A percentile compares a stretch with the other conserved stretches of the same genome.
Evolutionary conservation across 2,888 invertebrate species (phyloP).

Genomic region (Agrotis clavis): DNA sequence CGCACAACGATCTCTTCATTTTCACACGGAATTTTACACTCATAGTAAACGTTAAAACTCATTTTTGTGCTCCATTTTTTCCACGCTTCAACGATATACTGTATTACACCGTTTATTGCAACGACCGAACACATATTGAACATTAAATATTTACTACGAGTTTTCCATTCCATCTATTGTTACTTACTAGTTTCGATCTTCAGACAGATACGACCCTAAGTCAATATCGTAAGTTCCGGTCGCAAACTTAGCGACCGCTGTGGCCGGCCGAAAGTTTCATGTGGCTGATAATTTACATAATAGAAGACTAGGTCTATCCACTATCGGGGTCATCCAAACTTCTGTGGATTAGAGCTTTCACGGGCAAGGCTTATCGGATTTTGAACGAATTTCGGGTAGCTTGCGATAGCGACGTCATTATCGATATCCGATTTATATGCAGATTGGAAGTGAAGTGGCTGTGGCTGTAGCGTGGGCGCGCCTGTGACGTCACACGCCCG

Average conservation of each 20-base stretch:
- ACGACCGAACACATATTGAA: constrained; percentile 51
- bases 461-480: constrained; percentile 72
- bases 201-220: constrained; percentile 81
- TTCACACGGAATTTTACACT: constrained; percentile 78
- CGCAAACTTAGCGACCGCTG: constrained; percentile 85
- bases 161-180: constrained; percentile 69
- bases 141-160: constrained; percentile 71
- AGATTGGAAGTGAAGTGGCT: constrained; percentile 86
- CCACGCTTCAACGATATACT: constrained; percentile 43
- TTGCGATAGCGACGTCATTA: constrained; percentile 89
- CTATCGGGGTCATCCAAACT: constrained; percentile 90
- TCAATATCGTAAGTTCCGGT: constrained; percentile 86
- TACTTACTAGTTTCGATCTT: constrained; percentile 77
- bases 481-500: constrained; percentile 77
- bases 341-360: constrained; percentile 90
- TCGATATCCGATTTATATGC: constrained; percentile 91
- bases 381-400: constrained; percentile 89
- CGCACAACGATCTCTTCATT: constrained; percentile 81
- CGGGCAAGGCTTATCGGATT: constrained; percentile 89
- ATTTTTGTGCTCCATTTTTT: constrained; percentile 64
- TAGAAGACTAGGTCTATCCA: constrained; percentile 89
- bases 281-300: constrained; percentile 90
- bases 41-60: constrained; percentile 69
- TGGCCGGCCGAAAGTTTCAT: constrained; percentile 87
- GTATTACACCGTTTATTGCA: constrained; percentile 48